Percentiles rank a stretch among this genome's conserved stretches.
Evolutionary conservation across 2,888 invertebrate species (phyloP).

Genomic region (Xylophagus ater): DNA sequence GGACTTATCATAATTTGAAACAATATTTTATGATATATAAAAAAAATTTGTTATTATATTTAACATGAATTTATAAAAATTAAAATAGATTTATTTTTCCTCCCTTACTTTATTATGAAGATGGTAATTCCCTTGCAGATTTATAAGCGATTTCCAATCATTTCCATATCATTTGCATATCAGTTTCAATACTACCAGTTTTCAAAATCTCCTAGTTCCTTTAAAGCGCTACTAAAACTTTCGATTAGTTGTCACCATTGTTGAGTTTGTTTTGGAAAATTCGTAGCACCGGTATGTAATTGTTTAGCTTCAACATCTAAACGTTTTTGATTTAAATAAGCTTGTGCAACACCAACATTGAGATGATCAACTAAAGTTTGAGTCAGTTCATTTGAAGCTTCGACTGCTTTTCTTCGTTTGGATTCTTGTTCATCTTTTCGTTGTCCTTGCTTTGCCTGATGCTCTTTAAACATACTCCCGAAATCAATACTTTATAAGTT

Average conservation of each 20-base stretch:
- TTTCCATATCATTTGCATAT: slow-evolving; percentile 84
- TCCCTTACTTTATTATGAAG: too few relatives aligned
- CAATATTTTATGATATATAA: too few relatives aligned
- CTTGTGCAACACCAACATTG: slow-evolving; percentile 96
- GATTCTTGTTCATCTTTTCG: slow-evolving; percentile 81
- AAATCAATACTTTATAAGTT: too few relatives aligned
- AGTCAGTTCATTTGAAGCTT: slow-evolving; percentile 84
- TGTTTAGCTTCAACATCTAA: slow-evolving; percentile 95
- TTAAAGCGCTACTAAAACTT: slow-evolving; percentile 73
- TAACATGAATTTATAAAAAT: too few relatives aligned
- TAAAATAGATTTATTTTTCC: too few relatives aligned
- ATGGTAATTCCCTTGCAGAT: slow-evolving; percentile 43
- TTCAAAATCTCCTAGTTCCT: slow-evolving; percentile 97
- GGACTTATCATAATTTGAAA: too few relatives aligned
- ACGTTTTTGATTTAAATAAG: slow-evolving; percentile 95
- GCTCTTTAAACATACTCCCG: slow-evolving; percentile 83
- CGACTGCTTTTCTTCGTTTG: slow-evolving; percentile 85
- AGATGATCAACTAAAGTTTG: slow-evolving; percentile 92
- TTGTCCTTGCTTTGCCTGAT: slow-evolving; percentile 65
- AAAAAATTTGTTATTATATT: too few relatives aligned
- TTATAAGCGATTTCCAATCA: slow-evolving; percentile 91
- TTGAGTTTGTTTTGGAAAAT: slow-evolving; percentile 92
- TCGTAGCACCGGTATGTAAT: slow-evolving; percentile 83
- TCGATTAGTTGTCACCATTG: slow-evolving; percentile 93
- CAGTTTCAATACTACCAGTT: slow-evolving; percentile 97